phyloP scores from a whole-genome alignment of 2,888 invertebrate genomes.

The Listrodromus nycthemerus region DNA sequence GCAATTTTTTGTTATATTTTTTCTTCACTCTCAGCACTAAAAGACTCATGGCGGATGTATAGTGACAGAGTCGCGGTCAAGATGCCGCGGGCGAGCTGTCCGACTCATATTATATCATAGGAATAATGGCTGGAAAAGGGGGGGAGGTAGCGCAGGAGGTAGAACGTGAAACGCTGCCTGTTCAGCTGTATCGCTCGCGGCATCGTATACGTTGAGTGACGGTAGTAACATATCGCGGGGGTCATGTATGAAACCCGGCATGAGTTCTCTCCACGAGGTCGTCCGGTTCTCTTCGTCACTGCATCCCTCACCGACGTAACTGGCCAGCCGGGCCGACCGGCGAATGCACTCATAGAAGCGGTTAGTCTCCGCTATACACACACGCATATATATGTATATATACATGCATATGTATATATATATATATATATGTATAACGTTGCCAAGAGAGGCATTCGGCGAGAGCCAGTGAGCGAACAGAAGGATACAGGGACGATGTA shows the following conservation, averaged over 20 bases:
- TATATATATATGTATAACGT: not conserved
- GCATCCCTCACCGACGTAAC: slow-evolving; percentile 8
- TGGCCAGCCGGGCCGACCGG: slow-evolving; percentile 1
- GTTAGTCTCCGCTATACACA: not conserved
- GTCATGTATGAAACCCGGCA: slow-evolving; percentile 31
- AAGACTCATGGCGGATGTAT: not conserved
- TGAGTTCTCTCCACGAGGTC: slow-evolving; percentile 14
- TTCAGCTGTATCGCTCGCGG: slow-evolving; percentile 44
- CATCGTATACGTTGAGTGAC: slow-evolving; percentile 48
- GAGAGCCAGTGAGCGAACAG: slow-evolving; percentile 22
- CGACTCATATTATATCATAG: slow-evolving; percentile 7
- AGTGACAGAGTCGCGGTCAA: not conserved
- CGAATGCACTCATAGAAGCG: slow-evolving; percentile 4
- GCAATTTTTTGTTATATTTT: not conserved
- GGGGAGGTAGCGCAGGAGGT: not conserved
- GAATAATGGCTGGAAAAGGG: not conserved
- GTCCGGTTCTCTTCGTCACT: slow-evolving; percentile 18
- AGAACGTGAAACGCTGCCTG: slow-evolving; percentile 29
- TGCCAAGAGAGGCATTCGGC: slow-evolving; percentile 33
- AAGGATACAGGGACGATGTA: slow-evolving; percentile 48
- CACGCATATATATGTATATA: too few relatives aligned
- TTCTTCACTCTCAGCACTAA: not conserved
- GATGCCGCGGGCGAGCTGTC: not conserved
- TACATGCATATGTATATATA: too few relatives aligned
- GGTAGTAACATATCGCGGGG: slow-evolving; percentile 50